Evolutionary conservation across 2,888 invertebrate genomes (phyloP).

Genomic region (Nephrotoma appendiculata): DNA sequence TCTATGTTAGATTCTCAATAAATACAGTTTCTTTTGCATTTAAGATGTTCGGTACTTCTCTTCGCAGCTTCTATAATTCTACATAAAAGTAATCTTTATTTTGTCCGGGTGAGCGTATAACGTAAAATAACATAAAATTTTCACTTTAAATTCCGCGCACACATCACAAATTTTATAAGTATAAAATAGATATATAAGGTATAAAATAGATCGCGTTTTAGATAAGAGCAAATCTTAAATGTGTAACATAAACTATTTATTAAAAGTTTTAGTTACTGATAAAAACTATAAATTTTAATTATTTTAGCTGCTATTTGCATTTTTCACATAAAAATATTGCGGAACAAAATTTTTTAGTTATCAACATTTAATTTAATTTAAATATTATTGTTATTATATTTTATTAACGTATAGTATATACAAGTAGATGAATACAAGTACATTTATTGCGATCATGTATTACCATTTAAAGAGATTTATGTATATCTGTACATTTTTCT

Average conservation of each 20-base stretch:
- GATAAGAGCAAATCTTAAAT: background rate
- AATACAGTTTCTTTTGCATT: no score
- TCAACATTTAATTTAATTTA: background rate
- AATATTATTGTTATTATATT: background rate
- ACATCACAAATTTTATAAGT: background rate
- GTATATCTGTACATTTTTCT: background rate
- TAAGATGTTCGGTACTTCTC: no score
- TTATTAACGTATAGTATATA: background rate
- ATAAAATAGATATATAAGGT: no score
- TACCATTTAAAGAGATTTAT: background rate
- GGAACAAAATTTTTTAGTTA: background rate
- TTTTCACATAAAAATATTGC: background rate
- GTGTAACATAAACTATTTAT: background rate
- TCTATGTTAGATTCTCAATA: no score
- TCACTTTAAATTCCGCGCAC: background rate
- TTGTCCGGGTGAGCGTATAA: no score
- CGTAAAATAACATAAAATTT: background rate
- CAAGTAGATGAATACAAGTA: background rate
- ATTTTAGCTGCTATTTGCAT: background rate
- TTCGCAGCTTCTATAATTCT: background rate
- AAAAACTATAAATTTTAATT: background rate
- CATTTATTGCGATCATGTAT: background rate
- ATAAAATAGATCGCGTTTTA: background rate
- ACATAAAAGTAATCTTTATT: background rate
- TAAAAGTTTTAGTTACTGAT: background rate